Base-by-base conservation (phyloP, 2,113 vertebrate species). In the Anseranas semipalmata region DNA sequence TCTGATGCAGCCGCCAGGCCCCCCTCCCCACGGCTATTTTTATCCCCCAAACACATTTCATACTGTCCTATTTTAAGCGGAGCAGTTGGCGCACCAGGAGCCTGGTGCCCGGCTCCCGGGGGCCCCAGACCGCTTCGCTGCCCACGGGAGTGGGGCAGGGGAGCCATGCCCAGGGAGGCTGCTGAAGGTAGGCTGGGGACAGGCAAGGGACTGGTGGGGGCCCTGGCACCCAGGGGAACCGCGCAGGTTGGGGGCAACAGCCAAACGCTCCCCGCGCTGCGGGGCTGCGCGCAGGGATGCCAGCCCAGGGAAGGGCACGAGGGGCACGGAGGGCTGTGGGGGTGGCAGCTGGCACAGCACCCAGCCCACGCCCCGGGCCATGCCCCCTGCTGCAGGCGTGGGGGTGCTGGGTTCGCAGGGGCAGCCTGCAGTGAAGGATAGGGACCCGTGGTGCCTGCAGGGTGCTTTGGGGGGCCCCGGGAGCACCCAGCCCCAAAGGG, bases 61-160 rank as follows among this genome's bases (percentile, higher is more conserved):
- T 96, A 90, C 97, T 96, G 52, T 91, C 71, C 97, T 98, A 98
- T 98, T 98, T 98, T 97, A 96, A 97, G 96, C 89, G 1, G 58
- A 3, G 17, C 91, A 97, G 97, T 96, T 97, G 96, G 96, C 7
- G 89, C 89, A 72, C 39, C 6, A 15, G 90, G 80, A 96, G 56
- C 91, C 82, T 78, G 43, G 93, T 84, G 74, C 96, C 95, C 88
- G 25, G 96, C 91, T 97, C 84, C 73, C 11, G 6, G 80, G 90
- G 96, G 92, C 96, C 91, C 83, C 8, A 30, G 50, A 85, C 71
- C 39, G 39, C 81, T 41, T 96, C 43, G 30, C 72, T 85, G 77
- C 86, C 86, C 11, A 43, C 5, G 2, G 71, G 77, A 25, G 9
- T 55, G 66, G 90, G 82, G 96, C 37, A n/a, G 3, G 72, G 45